Base-by-base conservation (phyloP, 2,888 invertebrate species). In the Ennomos fuscantarius region DNA sequence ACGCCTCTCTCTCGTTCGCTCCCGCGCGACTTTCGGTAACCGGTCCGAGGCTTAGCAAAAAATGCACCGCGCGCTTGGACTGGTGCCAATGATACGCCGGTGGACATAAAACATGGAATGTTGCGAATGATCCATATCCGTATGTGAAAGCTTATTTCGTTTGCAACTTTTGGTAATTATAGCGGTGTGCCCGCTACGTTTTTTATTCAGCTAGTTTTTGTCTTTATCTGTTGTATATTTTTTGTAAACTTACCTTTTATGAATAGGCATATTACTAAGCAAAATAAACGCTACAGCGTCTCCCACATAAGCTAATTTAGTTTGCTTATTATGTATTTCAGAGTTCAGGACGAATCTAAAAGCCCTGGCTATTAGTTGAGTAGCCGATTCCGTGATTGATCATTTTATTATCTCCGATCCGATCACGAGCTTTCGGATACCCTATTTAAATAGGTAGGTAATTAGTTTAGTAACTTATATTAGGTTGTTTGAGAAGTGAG, bases 21-120 rank as follows among this genome's bases (percentile, higher is more conserved):
- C 74, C 72, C 70, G 79, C 78, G 75, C 81, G 76, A 79, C 80
- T 84, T 85, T 85, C 80, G 84, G 82, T 81, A 81, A 85, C 84
- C 79, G 78, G 82, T 82, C 73, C 64, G 60, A 60, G 71, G 67
- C 10, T 74, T 79, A 72, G 82, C 81, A 85, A 85, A 84, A 87
- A 81, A 77, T 76, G 73, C 74, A 76, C 66, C 64, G 74, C 75
- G 77, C 66, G 61, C 60, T 74, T 80, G 76, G 72, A 77, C 67
- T 72, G 68, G 63, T 74, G 75, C 79, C 76, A 74, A 69, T 62
- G 67, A 74, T 70, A 72, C 65, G 58, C 58, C 73, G 65, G 67
- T 71, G 68, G 68, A 75, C 77, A 78, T 81, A 72, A 79, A 77
- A 78, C 69, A 72, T 72, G 69, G 71, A 78, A 77, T 78, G 72